Base-by-base conservation (phyloP, 1,140 invertebrate species). In the Pseudomyrmex pallidus region DNA sequence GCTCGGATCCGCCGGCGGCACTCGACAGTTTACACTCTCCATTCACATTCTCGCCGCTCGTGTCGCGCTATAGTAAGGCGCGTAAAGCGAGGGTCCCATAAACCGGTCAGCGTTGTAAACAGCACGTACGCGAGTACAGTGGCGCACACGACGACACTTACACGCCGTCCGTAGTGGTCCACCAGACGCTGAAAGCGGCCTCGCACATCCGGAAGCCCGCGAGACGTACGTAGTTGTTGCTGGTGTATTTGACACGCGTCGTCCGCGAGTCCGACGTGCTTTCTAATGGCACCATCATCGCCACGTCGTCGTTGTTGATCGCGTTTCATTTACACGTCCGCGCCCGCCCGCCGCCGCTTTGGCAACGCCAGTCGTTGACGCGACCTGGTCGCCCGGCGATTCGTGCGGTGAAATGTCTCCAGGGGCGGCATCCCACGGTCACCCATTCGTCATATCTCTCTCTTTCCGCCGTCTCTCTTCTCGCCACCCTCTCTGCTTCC, bases 381-480 rank as follows among this genome's bases (percentile, higher is more conserved):
- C 72, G 78, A 84, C 64, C 74, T 64, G 67, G 74, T 82, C 76
- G 67, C 68, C 83, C 83, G 63, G 77, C 85, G 84, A 88, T 74
- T 80, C 57, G 73, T 77, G 77, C 74, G 78, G 87, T 83, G 85
- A 88, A 87, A 88, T 88, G 86, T 88, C 86, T 83, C 77, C 78
- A 76, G 87, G 86, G 84, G 83, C 87, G 88, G 84, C 87, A 87
- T 77, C 66, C 70, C 61, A 73, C 78, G 63, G 78, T 82, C 64
- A 74, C 82, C 80, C 76, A 83, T 85, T 84, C 66, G 72, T 68
- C 66, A 73, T 76, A 83, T 76, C 73, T 70, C 70, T 82, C 59
- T 54, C 68, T 63, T 17, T 15, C 77, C 46, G 20, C 57, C 13
- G 22, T 5, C 20, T 13, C 70, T 64, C 59, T 76, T 67, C 48